A percentile compares a stretch with the other conserved stretches of the same genome.
Evolutionary conservation across 1,140 invertebrate genomes (phyloP).

Genomic region (Drosophila pseudoananassae): DNA sequence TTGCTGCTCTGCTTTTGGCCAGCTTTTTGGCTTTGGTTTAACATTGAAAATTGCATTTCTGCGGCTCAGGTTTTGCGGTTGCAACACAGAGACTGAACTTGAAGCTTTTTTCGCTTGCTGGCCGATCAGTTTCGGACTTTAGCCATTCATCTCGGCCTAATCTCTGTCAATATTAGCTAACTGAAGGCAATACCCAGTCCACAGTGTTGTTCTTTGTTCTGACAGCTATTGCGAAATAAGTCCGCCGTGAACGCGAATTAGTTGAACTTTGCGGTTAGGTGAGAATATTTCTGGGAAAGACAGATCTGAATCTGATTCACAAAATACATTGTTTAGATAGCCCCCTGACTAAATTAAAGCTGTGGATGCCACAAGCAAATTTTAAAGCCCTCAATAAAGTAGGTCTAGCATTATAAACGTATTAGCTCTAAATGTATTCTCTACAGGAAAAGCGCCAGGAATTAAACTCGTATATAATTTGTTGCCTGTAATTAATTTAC

Average conservation of each 20-base stretch:
- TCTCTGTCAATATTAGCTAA: constrained; percentile 30
- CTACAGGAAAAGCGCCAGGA: too few relatives aligned
- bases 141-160: constrained; percentile 6
- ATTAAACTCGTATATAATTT: neutral
- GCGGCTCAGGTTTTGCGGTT: constrained; percentile 28
- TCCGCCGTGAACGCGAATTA: constrained; percentile 8
- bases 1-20: constrained; percentile 27
- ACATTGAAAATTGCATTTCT: constrained; percentile 61
- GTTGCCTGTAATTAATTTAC: neutral
- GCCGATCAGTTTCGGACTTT: constrained; percentile 1
- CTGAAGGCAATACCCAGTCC: constrained; percentile 12
- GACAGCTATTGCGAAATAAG: constrained; percentile 14
- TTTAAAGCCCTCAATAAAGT: too few relatives aligned
- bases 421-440: too few relatives aligned
- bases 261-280: constrained; percentile 17
- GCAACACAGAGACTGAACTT: constrained; percentile 55
- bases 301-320: neutral
- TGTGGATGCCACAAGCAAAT: neutral
- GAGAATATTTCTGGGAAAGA: neutral
- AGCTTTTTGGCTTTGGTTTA: constrained; percentile 25
- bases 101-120: constrained; percentile 38
- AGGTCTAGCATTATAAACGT: too few relatives aligned
- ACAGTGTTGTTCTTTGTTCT: constrained; percentile 33
- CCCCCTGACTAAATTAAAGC: neutral
- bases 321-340: neutral